Percentiles rank a stretch among this genome's conserved stretches.
These are phyloP conservation scores for Sapajus apella DNA, from an alignment of 2,113 vertebrate genomes.

Conservation along the genomic window DNA sequence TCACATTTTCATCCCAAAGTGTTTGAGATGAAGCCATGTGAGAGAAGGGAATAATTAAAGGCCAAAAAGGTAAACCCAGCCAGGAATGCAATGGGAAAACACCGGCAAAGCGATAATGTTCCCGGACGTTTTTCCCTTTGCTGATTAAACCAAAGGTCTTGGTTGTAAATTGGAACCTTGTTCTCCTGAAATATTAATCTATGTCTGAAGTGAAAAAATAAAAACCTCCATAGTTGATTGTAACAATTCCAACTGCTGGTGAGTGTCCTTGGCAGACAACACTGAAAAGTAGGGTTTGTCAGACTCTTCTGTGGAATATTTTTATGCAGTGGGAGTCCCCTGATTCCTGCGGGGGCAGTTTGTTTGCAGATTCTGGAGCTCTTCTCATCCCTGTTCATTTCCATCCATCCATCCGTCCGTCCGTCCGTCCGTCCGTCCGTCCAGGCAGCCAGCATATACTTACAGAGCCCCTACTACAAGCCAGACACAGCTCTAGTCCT, in stretches of 20 bases:
- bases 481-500: background rate
- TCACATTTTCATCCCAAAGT: conserved; percentile 66
- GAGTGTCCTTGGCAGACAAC: conserved; percentile 16
- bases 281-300: background rate
- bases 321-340: background rate
- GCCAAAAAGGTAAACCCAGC: conserved; percentile 60
- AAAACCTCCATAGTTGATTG: background rate
- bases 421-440: background rate
- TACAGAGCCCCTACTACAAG: background rate
- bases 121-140: background rate
- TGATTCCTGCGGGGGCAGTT: background rate
- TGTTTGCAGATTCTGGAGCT: background rate
- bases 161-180: conserved; percentile 57
- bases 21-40: conserved; percentile 56
- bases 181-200: conserved; percentile 70
- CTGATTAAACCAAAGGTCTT: conserved; percentile 71
- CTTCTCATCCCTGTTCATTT: background rate
- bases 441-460: background rate
- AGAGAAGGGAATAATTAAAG: conserved; percentile 69
- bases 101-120: background rate
- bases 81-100: background rate
- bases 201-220: conserved; percentile 23
- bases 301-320: conserved; percentile 2
- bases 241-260: conserved; percentile 19
- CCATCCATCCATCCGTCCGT: background rate